Evolutionary conservation across 2,888 invertebrate species (phyloP).

Genomic region (Erannis defoliaria): DNA sequence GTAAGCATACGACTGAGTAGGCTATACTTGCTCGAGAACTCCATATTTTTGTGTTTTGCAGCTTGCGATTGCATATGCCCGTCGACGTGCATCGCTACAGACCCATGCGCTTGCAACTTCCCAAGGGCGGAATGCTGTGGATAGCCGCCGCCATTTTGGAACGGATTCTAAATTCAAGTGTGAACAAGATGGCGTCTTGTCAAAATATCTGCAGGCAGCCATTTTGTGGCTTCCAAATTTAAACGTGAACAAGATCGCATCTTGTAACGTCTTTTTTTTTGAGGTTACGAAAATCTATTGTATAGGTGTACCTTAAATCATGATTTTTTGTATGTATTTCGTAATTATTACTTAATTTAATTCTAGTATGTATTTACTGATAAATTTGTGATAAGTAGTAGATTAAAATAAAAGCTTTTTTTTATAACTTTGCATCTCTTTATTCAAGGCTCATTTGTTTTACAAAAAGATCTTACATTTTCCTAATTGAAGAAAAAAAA

Average conservation of each 20-base stretch:
- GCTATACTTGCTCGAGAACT: not conserved
- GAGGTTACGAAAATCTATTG: conserved; percentile 1
- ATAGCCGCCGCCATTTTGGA: conserved; percentile 56
- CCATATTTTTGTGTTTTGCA: conserved; percentile 51
- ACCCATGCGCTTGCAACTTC: conserved; percentile 77
- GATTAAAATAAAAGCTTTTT: conserved; percentile 37
- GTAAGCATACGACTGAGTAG: too few relatives aligned
- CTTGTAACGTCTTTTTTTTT: conserved; percentile 1
- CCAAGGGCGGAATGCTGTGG: conserved; percentile 74
- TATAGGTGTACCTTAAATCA: not conserved
- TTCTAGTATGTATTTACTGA: conserved; percentile 25
- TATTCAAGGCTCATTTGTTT: conserved; percentile 31
- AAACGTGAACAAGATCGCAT: conserved; percentile 5
- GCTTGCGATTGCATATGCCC: conserved; percentile 78
- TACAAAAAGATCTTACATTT: conserved; percentile 12
- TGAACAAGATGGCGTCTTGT: conserved; percentile 45
- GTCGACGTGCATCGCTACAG: conserved; percentile 73
- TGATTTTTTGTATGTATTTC: conserved; percentile 7
- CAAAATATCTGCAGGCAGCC: conserved; percentile 12
- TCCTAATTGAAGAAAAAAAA: too few relatives aligned
- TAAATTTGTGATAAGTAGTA: conserved; percentile 40
- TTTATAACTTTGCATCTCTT: conserved; percentile 42
- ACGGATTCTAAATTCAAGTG: conserved; percentile 63
- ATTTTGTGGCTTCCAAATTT: not conserved
- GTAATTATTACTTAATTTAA: conserved; percentile 28